phyloP scores from a whole-genome alignment of 2,113 vertebrate genomes.

The Pyxicephalus adspersus region DNA sequence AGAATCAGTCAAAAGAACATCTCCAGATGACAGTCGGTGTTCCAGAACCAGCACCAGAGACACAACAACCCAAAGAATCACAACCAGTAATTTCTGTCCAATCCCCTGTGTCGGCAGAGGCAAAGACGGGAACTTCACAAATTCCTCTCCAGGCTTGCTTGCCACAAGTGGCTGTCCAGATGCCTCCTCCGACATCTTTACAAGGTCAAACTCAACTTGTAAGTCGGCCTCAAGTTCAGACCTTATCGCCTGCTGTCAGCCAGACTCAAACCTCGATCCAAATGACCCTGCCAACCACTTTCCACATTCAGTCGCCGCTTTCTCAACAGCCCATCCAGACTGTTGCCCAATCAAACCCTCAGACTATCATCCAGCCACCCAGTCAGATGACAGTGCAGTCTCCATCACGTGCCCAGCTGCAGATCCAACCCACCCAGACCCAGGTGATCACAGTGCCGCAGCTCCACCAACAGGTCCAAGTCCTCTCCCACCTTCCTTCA shows the following conservation, averaged over 20 bases:
- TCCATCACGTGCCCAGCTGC: constrained; percentile 75
- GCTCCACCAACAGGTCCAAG: constrained; percentile 87
- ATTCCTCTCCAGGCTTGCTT: constrained; percentile 47
- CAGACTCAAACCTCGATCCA: constrained; percentile 70
- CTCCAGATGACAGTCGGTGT: constrained; percentile 9
- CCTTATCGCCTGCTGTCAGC: constrained; percentile 72
- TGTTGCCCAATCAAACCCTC: constrained; percentile 62
- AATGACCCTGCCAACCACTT: constrained; percentile 70
- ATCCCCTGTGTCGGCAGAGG: constrained; percentile 63
- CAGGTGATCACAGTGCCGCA: constrained; percentile 82
- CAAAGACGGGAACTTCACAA: constrained; percentile 61
- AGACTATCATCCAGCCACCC: constrained; percentile 73
- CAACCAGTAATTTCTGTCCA: constrained; percentile 61
- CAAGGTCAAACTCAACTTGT: constrained; percentile 54
- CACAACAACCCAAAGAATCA: constrained; percentile 63
- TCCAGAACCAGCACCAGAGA: constrained; percentile 67
- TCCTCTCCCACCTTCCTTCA: constrained; percentile 84
- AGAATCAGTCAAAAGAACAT: constrained; percentile 55
- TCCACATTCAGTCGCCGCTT: constrained; percentile 78
- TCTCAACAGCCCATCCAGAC: constrained; percentile 68
- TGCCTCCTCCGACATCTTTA: constrained; percentile 61
- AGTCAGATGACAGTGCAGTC: constrained; percentile 73
- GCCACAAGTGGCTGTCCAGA: constrained; percentile 65
- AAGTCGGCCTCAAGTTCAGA: constrained; percentile 63
- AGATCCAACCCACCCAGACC: constrained; percentile 78